Conservation (phyloP, 1,140 invertebrate genomes). For the Scaptomyza graminum region DNA sequence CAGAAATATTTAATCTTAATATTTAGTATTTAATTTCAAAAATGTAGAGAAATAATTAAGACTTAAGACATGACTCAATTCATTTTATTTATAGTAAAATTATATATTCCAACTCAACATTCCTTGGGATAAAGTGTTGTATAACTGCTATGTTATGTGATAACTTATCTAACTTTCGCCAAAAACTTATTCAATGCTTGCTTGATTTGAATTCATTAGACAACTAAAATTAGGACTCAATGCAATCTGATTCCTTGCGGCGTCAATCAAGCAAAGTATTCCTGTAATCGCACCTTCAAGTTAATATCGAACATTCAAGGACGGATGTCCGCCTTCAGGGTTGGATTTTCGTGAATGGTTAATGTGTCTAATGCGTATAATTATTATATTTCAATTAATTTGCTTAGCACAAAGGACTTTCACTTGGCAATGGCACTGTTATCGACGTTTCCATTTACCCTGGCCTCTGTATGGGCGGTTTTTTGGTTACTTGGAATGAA, state of each 20-base stretch:
- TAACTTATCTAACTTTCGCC: not conserved
- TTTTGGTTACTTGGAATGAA: constrained; percentile 25
- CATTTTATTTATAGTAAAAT: not conserved
- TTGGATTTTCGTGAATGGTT: constrained; percentile 1
- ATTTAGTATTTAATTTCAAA: no score
- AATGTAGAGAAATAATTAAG: no score
- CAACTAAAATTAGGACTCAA: constrained; percentile 3
- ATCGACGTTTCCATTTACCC: constrained; percentile 25
- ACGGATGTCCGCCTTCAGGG: not conserved
- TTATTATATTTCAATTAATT: constrained; percentile 61
- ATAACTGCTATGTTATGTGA: no score
- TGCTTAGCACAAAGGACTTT: constrained; percentile 38
- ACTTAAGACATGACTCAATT: no score
- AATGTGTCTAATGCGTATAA: constrained; percentile 50
- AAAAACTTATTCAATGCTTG: not conserved
- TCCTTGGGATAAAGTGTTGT: not conserved
- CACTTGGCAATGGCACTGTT: constrained; percentile 5
- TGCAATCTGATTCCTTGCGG: constrained; percentile 12
- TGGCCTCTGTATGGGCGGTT: no score
- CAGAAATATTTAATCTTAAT: no score
- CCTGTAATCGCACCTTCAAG: constrained; percentile 4
- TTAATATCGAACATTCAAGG: no score
- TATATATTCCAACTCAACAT: not conserved
- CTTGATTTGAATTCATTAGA: constrained; percentile 3
- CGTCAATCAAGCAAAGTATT: constrained; percentile 26